These are phyloP conservation scores for Coptotermes formosanus DNA, from an alignment of 1,140 invertebrate genomes.

Conservation along the genomic window DNA sequence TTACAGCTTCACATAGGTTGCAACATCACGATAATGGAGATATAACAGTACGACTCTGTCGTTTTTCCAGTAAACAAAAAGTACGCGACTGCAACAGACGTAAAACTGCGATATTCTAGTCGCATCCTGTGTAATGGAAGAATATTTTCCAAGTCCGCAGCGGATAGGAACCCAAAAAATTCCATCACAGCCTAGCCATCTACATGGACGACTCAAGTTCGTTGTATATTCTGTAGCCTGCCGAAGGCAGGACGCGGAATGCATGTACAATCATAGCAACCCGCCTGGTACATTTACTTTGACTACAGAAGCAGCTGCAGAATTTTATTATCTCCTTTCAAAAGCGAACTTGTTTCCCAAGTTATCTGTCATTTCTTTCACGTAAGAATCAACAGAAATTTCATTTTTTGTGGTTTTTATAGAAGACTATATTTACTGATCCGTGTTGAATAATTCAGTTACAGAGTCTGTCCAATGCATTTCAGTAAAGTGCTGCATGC, in stretches of 20 bases:
- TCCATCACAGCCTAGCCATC: background rate
- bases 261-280: conserved; percentile 14
- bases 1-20: no score
- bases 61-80: background rate
- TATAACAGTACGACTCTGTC: background rate
- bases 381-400: conserved; percentile 23
- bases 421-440: conserved; percentile 7
- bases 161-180: background rate
- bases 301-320: conserved; percentile 20
- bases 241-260: background rate
- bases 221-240: background rate
- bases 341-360: background rate
- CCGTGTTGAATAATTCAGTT: conserved; percentile 20
- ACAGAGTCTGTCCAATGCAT: background rate
- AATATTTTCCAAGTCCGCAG: conserved; percentile 5
- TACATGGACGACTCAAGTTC: background rate
- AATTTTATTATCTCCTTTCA: conserved; percentile 24
- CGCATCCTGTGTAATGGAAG: background rate
- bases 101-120: background rate
- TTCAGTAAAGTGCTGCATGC: background rate
- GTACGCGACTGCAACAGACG: background rate
- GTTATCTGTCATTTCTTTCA: conserved; percentile 3
- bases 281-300: conserved; percentile 20
- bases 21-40: background rate
- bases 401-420: background rate